A percentile compares a stretch with the other conserved stretches of the same genome.
Conservation (phyloP, 2,888 invertebrate genomes). For the Spatulosminthurus flaviceps region DNA sequence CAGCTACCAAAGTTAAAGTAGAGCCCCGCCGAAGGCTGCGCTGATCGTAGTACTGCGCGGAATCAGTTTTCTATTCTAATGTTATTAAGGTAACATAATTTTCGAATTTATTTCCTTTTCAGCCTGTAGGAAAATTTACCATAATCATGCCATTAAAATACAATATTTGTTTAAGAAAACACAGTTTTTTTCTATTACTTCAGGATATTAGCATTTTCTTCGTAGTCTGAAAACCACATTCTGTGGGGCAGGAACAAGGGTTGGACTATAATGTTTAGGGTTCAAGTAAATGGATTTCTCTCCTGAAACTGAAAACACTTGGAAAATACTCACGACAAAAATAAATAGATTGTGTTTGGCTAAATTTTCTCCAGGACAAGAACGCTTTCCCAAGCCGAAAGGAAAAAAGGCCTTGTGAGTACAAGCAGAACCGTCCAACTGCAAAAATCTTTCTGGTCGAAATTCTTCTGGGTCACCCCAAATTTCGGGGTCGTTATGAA, state of each 20-base stretch:
- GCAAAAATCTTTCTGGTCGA: constrained; percentile 20
- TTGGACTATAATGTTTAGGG: neutral
- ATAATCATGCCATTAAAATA: too few species aligned
- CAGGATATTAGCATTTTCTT: too few species aligned
- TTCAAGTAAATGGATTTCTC: neutral
- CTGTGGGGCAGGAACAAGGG: neutral
- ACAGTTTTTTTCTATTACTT: too few species aligned
- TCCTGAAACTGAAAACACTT: neutral
- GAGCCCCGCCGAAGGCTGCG: too few species aligned
- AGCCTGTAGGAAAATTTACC: too few species aligned
- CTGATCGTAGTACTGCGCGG: too few species aligned
- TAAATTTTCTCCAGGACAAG: neutral
- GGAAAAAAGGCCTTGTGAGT: constrained; percentile 10
- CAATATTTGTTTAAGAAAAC: too few species aligned
- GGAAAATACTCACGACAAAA: neutral
- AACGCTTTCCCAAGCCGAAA: neutral
- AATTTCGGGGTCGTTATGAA: constrained; percentile 21
- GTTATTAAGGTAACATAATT: too few species aligned
- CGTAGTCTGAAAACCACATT: neutral
- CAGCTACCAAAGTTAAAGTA: too few species aligned
- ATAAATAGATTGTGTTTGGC: neutral
- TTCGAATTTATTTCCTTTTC: too few species aligned
- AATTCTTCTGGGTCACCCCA: constrained; percentile 11
- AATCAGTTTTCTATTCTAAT: too few species aligned
- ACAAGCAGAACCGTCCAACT: neutral